These are phyloP conservation scores for Zygogramma bicolorata DNA, from an alignment of 2,888 invertebrate species.

Conservation along the genomic window DNA sequence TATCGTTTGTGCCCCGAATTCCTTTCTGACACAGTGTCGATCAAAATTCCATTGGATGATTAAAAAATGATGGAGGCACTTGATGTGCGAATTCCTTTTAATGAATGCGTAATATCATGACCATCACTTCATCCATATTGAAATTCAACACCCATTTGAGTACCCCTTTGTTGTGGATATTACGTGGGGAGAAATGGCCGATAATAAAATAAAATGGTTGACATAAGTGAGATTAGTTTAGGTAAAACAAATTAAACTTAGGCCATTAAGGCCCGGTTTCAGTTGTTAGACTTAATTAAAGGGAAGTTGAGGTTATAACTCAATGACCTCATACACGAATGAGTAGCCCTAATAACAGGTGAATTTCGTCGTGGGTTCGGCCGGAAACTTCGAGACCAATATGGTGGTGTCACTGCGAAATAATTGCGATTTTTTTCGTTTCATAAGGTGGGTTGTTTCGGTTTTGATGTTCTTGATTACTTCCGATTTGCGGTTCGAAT, in stretches of 20 bases:
- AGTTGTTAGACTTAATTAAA: conserved; percentile 39
- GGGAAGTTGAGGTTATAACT: conserved; percentile 36
- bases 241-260: conserved; percentile 38
- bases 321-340: conserved; percentile 29
- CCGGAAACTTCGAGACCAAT: neutral
- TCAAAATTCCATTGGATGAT: no score
- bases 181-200: conserved; percentile 20
- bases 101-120: neutral
- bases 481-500: no score
- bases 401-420: neutral
- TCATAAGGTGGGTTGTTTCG: no score
- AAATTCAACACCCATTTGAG: conserved; percentile 9
- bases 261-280: conserved; percentile 41
- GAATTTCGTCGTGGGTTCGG: conserved; percentile 11
- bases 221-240: conserved; percentile 35
- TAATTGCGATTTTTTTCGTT: neutral
- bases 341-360: conserved; percentile 29
- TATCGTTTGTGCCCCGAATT: no score
- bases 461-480: no score
- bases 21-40: no score
- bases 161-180: conserved; percentile 7
- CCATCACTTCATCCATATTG: neutral
- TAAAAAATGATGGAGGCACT: no score
- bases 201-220: conserved; percentile 34
- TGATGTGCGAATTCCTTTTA: neutral